phyloP scores from a whole-genome alignment of 2,888 invertebrate species.

The Myathropa florea region DNA sequence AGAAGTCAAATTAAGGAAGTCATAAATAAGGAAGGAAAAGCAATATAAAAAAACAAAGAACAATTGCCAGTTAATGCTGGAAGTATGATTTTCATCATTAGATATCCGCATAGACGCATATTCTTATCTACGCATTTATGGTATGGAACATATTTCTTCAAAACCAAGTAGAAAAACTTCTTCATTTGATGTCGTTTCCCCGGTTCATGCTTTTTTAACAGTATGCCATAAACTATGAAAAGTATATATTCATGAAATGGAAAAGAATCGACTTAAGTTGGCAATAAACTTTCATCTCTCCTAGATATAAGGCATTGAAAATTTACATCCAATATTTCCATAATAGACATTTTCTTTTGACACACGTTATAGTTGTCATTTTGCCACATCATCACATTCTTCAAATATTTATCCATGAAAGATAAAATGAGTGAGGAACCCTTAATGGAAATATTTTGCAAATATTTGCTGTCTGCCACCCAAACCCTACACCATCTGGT shows the following conservation, averaged over 20 bases:
- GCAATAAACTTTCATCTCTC: constrained; percentile 16
- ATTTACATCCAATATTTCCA: not conserved
- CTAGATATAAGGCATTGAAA: not conserved
- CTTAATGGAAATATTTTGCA: constrained; percentile 62
- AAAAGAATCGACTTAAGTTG: not conserved
- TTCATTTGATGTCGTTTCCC: not conserved
- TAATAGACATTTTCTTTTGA: not conserved
- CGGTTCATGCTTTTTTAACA: not conserved
- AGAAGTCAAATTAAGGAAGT: no score
- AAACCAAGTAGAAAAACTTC: not conserved
- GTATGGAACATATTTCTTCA: not conserved
- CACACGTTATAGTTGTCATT: constrained; percentile 37
- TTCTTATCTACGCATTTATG: not conserved
- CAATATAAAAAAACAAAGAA: not conserved
- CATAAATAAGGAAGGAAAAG: not conserved
- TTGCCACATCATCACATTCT: constrained; percentile 59
- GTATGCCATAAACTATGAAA: not conserved
- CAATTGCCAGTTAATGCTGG: not conserved
- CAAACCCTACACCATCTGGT: not conserved
- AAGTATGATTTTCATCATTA: not conserved
- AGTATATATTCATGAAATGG: not conserved
- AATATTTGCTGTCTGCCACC: constrained; percentile 32
- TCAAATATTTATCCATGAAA: constrained; percentile 54
- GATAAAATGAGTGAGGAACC: constrained; percentile 46
- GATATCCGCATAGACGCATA: not conserved